These are phyloP conservation scores for Brotula barbata DNA, from an alignment of 2,797 vertebrate genomes.

Conservation along the genomic window DNA sequence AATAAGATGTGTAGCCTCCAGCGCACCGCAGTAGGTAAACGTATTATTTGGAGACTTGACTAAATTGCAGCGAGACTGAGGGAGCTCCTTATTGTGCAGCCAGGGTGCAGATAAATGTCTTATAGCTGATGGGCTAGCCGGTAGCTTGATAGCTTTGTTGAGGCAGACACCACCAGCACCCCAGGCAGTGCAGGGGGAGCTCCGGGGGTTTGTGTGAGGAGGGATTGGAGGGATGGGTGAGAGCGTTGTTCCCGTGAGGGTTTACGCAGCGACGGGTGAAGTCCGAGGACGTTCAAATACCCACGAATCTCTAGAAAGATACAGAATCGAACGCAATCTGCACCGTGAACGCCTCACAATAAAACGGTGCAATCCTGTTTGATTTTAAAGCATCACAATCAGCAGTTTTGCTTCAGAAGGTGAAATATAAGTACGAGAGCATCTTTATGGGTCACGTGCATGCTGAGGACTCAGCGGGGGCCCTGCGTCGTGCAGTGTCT, in stretches of 20 bases:
- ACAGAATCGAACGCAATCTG: too few species aligned
- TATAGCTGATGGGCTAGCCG: slow-evolving; percentile 48
- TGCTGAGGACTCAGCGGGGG: too few species aligned
- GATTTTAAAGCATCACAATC: too few species aligned
- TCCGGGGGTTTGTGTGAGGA: slow-evolving; percentile 22
- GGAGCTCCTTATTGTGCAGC: slow-evolving; percentile 67
- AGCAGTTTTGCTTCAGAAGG: too few species aligned
- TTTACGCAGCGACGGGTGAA: too few species aligned
- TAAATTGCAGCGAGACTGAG: slow-evolving; percentile 74
- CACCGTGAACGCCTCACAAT: too few species aligned
- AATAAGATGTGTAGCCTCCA: slow-evolving; percentile 64
- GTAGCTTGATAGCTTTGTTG: slow-evolving; percentile 46
- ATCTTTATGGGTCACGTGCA: too few species aligned
- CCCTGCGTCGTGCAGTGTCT: too few species aligned
- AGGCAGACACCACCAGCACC: slow-evolving; percentile 13
- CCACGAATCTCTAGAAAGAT: too few species aligned
- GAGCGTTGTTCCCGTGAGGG: slow-evolving; percentile 14
- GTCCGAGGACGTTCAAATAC: too few species aligned
- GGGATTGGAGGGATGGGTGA: slow-evolving; percentile 18
- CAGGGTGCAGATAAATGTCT: slow-evolving; percentile 61
- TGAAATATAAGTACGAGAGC: too few species aligned
- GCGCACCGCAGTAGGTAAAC: slow-evolving; percentile 58
- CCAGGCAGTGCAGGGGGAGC: slow-evolving; percentile 16
- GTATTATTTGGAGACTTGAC: slow-evolving; percentile 60
- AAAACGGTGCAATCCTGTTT: too few species aligned